Percentiles rank a stretch among this genome's conserved stretches.
Conservation (phyloP, 2,888 invertebrate species). For the Tipula vernalis region DNA sequence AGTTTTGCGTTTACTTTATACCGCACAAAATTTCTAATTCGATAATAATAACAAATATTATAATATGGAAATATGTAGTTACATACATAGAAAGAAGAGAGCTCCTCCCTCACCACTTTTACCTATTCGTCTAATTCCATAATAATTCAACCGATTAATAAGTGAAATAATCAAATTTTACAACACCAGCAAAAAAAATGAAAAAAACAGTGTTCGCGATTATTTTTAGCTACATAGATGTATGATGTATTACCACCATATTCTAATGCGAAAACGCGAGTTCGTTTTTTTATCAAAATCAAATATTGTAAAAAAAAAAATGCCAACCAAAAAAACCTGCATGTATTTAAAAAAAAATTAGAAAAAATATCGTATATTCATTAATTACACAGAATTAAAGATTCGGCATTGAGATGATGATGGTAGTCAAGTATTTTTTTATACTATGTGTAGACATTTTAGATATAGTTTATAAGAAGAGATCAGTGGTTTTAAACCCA, state of each 20-base stretch:
- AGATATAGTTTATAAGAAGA: slow-evolving; percentile 4
- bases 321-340: neutral
- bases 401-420: slow-evolving; percentile 10
- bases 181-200: neutral
- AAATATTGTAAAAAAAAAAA: neutral
- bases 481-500: neutral
- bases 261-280: neutral
- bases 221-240: neutral
- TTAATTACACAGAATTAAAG: slow-evolving; percentile 11
- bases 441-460: neutral
- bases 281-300: neutral
- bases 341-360: neutral
- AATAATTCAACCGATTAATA: neutral
- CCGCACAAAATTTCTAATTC: neutral
- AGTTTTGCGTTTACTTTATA: neutral
- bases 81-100: neutral
- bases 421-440: neutral
- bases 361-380: slow-evolving; percentile 7
- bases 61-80: neutral
- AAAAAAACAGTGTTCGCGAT: neutral
- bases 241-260: neutral
- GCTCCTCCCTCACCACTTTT: neutral
- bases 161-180: neutral
- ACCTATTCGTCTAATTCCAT: neutral
- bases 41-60: neutral